phyloP scores from a whole-genome alignment of 2,888 invertebrate species.

The Noctua janthe region DNA sequence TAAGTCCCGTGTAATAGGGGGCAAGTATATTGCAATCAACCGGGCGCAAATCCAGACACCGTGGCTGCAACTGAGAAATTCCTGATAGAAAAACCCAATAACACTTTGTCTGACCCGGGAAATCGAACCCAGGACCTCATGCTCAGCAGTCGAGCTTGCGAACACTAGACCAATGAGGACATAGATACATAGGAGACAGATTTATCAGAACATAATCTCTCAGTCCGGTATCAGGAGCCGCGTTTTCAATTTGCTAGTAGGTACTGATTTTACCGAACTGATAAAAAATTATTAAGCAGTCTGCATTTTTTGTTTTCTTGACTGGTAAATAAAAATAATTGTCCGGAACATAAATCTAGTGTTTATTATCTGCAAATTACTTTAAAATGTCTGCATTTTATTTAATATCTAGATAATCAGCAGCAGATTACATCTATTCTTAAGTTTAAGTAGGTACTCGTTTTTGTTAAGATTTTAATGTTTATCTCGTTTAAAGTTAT shows the following conservation, averaged over 20 bases:
- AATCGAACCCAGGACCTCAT: not conserved
- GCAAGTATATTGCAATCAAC: not conserved
- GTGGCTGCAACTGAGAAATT: not conserved
- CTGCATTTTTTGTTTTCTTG: not conserved
- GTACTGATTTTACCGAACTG: not conserved
- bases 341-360: not conserved
- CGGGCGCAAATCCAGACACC: not conserved
- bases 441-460: not conserved
- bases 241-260: not conserved
- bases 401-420: constrained; percentile 14
- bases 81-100: not conserved
- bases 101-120: not conserved
- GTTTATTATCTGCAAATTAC: constrained; percentile 7
- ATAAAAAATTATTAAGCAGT: not conserved
- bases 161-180: not conserved
- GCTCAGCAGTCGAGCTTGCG: not conserved
- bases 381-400: constrained; percentile 12
- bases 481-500: not conserved
- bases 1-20: not conserved
- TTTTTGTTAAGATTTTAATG: constrained; percentile 22
- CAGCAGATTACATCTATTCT: not conserved
- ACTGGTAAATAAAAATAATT: not conserved
- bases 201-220: not conserved
- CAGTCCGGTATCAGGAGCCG: not conserved
- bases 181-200: not conserved